Evolutionary conservation across 2,888 invertebrate species (phyloP).

Genomic region (Protodeltote pygarga): DNA sequence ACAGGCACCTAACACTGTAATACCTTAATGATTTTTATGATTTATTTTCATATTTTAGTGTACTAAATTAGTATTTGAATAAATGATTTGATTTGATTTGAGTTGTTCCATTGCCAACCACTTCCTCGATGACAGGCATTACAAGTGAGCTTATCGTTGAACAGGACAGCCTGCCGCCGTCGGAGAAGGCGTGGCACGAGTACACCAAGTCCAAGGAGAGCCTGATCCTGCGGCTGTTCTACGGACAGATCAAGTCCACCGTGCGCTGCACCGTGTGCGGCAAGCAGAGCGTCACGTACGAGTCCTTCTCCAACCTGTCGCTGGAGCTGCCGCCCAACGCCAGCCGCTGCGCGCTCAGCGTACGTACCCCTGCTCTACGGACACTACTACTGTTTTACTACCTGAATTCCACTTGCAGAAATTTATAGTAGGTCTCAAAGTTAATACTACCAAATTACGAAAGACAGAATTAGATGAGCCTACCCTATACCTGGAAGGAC

Average conservation of each 20-base stretch:
- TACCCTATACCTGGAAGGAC: too few relatives aligned
- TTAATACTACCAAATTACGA: too few relatives aligned
- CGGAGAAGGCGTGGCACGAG: conserved; percentile 90
- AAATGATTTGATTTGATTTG: too few relatives aligned
- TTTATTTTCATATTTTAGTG: too few relatives aligned
- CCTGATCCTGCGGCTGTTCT: conserved; percentile 92
- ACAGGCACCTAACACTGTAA: too few relatives aligned
- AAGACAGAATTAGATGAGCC: too few relatives aligned
- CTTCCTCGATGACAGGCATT: too few relatives aligned
- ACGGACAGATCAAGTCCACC: conserved; percentile 94
- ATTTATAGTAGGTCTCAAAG: not conserved
- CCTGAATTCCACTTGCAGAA: too few relatives aligned
- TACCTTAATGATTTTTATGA: too few relatives aligned
- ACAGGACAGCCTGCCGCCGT: conserved; percentile 75
- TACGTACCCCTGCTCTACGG: conserved; percentile 30
- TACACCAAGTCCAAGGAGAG: conserved; percentile 91
- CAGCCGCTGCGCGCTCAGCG: conserved; percentile 87
- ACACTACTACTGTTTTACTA: not conserved
- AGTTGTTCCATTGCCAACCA: too few relatives aligned
- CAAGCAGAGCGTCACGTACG: conserved; percentile 93
- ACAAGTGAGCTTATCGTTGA: too few relatives aligned
- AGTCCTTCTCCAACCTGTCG: conserved; percentile 94
- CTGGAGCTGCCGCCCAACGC: conserved; percentile 90
- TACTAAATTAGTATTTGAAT: too few relatives aligned
- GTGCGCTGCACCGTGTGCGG: conserved; percentile 91